phyloP scores from a whole-genome alignment of 1,140 invertebrate species.

The Apis florea region DNA sequence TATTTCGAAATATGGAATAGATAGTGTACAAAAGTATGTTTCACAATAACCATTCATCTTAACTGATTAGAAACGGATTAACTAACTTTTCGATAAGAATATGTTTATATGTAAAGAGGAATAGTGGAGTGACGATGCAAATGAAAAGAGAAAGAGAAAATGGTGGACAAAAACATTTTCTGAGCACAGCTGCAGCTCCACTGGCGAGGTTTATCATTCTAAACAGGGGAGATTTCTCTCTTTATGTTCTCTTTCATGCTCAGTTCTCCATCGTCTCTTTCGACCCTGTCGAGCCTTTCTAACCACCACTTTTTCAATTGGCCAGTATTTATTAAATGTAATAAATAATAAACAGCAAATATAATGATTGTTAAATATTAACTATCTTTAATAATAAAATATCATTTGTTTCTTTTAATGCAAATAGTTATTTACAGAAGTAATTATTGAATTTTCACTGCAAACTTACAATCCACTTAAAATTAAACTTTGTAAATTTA shows the following conservation, averaged over 20 bases:
- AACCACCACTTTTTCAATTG: background rate
- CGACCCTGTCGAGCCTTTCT: background rate
- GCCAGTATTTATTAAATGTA: background rate
- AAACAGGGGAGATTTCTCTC: constrained; percentile 61
- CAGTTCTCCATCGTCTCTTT: background rate
- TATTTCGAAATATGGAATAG: too few relatives aligned
- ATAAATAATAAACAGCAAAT: background rate
- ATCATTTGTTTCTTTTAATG: too few relatives aligned
- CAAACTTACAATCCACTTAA: background rate
- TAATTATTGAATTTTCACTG: background rate
- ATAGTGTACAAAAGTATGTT: too few relatives aligned
- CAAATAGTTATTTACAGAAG: background rate
- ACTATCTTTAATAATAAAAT: background rate
- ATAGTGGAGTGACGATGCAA: background rate
- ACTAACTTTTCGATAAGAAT: constrained; percentile 3
- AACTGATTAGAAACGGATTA: background rate
- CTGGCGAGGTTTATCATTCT: constrained; percentile 58
- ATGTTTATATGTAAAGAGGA: background rate
- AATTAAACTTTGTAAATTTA: background rate
- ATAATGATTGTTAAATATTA: background rate
- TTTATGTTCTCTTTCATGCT: constrained; percentile 39
- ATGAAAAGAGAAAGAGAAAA: constrained; percentile 21
- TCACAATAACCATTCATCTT: background rate
- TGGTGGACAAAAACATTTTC: constrained; percentile 42
- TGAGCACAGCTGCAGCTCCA: constrained; percentile 52